phyloP scores from a whole-genome alignment of 2,797 vertebrate genomes.

The Cirrhinus molitorella region DNA sequence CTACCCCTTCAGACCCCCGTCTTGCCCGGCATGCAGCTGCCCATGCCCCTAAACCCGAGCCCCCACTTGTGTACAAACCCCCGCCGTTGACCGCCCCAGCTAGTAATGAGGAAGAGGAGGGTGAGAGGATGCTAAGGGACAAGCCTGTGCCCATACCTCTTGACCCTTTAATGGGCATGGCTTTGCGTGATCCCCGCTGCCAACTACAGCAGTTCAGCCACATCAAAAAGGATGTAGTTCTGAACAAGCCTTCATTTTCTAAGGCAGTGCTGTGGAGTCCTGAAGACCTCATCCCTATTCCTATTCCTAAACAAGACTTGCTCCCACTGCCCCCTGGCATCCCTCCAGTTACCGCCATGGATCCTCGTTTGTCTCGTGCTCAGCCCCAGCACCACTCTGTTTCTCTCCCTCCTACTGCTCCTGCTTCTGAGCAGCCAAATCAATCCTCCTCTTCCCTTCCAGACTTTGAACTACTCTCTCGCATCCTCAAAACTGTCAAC shows the following conservation, averaged over 20 bases:
- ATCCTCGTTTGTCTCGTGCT: slow-evolving; percentile 81
- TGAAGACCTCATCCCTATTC: slow-evolving; percentile 91
- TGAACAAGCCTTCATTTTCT: slow-evolving; percentile 85
- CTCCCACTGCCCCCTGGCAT: slow-evolving; percentile 86
- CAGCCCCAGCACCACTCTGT: slow-evolving; percentile 73
- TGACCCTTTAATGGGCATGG: slow-evolving; percentile 85
- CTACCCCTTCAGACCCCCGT: slow-evolving; percentile 83
- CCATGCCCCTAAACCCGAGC: slow-evolving; percentile 69
- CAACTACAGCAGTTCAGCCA: slow-evolving; percentile 95
- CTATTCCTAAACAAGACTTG: slow-evolving; percentile 88
- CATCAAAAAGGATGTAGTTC: slow-evolving; percentile 90
- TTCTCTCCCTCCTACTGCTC: slow-evolving; percentile 44
- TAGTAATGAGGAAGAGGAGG: slow-evolving; percentile 87
- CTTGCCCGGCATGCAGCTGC: slow-evolving; percentile 78
- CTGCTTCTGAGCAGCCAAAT: slow-evolving; percentile 15
- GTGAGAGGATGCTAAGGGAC: slow-evolving; percentile 86
- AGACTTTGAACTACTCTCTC: slow-evolving; percentile 91
- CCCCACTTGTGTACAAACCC: slow-evolving; percentile 81
- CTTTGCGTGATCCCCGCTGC: slow-evolving; percentile 85
- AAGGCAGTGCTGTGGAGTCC: slow-evolving; percentile 91
- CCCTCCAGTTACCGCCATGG: slow-evolving; percentile 80
- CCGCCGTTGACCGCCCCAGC: slow-evolving; percentile 67
- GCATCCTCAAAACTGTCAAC: slow-evolving; percentile 91
- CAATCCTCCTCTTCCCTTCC: slow-evolving; percentile 77
- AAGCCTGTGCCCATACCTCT: slow-evolving; percentile 89